Evolutionary conservation across 1,140 invertebrate species (phyloP).

Genomic region (Whitmania pigra): DNA sequence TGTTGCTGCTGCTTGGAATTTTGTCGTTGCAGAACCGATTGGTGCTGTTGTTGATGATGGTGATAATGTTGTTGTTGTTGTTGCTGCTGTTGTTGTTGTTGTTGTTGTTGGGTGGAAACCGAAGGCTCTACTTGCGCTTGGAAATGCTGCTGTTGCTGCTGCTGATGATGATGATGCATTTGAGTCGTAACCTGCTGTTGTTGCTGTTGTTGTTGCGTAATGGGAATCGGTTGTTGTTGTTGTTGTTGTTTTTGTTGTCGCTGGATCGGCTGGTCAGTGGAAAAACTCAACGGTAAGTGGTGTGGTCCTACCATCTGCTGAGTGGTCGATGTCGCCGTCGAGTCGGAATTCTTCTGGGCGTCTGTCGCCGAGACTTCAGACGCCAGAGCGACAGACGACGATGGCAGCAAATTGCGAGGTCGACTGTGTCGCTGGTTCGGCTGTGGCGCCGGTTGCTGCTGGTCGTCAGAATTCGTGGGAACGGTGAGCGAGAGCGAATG

Average conservation of each 20-base stretch:
- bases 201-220: background rate
- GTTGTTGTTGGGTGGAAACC: background rate
- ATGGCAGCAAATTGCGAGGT: too few species aligned
- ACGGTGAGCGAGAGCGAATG: too few species aligned
- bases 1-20: too few species aligned
- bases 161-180: background rate
- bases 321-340: too few species aligned
- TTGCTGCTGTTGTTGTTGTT: background rate
- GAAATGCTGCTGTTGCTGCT: background rate
- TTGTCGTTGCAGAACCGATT: too few species aligned
- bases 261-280: too few species aligned
- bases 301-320: too few species aligned
- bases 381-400: too few species aligned
- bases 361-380: too few species aligned
- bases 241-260: slow-evolving; percentile 7
- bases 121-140: background rate
- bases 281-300: too few species aligned
- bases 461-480: too few species aligned
- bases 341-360: too few species aligned
- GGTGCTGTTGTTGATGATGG: background rate
- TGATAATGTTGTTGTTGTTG: slow-evolving; percentile 8
- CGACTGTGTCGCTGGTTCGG: background rate
- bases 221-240: background rate
- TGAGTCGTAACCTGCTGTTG: background rate
- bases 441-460: background rate